Percentiles rank a stretch among this genome's conserved stretches.
phyloP scores from a whole-genome alignment of 2,797 vertebrate genomes.

The Microchirus variegatus region DNA sequence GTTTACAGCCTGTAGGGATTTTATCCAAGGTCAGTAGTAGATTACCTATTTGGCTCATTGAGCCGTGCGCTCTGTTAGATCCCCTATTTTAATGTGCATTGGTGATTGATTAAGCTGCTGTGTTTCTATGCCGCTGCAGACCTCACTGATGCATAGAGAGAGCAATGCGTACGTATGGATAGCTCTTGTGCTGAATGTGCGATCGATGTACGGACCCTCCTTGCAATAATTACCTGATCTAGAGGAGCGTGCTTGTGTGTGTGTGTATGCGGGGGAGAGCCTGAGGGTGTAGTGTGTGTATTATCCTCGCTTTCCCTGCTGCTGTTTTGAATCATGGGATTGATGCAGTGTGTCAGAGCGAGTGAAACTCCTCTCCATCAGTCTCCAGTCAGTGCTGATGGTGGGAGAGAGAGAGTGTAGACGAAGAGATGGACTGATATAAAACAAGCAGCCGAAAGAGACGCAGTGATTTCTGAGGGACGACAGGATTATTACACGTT shows the following conservation, averaged over 20 bases:
- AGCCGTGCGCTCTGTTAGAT: constrained; percentile 58
- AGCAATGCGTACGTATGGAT: constrained; percentile 70
- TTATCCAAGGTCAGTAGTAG: constrained; percentile 74
- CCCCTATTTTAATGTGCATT: constrained; percentile 57
- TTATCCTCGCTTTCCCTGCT: constrained; percentile 18
- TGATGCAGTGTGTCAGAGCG: constrained; percentile 62
- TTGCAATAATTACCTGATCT: constrained; percentile 78
- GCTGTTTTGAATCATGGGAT: constrained; percentile 57
- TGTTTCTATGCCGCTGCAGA: constrained; percentile 59
- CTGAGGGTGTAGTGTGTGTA: constrained; percentile 32
- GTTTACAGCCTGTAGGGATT: constrained; percentile 71
- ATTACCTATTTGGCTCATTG: constrained; percentile 75
- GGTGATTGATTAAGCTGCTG: constrained; percentile 70
- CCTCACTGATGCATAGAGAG: constrained; percentile 66
- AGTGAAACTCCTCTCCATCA: constrained; percentile 72
- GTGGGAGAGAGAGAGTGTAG: neutral
- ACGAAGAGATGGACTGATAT: constrained; percentile 13
- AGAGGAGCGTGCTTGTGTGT: constrained; percentile 28
- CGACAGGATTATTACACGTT: neutral
- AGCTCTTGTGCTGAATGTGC: constrained; percentile 67
- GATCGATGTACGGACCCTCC: constrained; percentile 71
- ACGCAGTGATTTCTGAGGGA: constrained; percentile 2
- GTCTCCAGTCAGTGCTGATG: constrained; percentile 65
- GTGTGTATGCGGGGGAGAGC: constrained; percentile 34
- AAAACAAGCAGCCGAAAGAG: constrained; percentile 2